These are phyloP conservation scores for Siphlonurus alternatus DNA, from an alignment of 2,888 invertebrate species.

Conservation along the genomic window DNA sequence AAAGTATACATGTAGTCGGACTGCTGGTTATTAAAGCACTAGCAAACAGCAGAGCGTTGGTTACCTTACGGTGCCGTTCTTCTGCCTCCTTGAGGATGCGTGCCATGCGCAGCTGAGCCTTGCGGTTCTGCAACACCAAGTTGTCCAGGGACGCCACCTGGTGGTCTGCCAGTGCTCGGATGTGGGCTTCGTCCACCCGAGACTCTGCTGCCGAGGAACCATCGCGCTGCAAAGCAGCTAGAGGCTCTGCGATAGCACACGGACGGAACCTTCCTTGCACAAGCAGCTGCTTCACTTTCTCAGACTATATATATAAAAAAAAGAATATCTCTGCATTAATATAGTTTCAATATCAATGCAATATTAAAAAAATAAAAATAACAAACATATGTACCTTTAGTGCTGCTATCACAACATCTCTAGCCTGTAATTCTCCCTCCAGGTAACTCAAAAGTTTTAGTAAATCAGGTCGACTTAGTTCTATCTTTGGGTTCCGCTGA, in stretches of 20 bases:
- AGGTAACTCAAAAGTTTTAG: conserved; percentile 64
- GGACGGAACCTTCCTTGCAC: conserved; percentile 55
- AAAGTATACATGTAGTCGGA: no score
- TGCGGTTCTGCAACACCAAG: conserved; percentile 59
- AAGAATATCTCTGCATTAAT: conserved; percentile 1
- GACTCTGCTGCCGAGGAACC: conserved; percentile 47
- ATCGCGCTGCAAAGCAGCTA: conserved; percentile 66
- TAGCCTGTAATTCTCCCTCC: conserved; percentile 77
- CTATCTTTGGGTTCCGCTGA: conserved; percentile 45
- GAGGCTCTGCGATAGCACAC: conserved; percentile 55
- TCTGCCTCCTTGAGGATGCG: conserved; percentile 61
- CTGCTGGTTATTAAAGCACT: no score
- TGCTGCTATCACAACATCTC: conserved; percentile 73
- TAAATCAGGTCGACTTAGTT: conserved; percentile 61
- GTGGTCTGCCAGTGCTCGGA: conserved; percentile 56
- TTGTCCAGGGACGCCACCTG: conserved; percentile 67
- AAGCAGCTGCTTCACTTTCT: conserved; percentile 60
- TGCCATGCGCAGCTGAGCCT: conserved; percentile 57
- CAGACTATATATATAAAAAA: conserved; percentile 34
- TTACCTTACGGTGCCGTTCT: conserved; percentile 54
- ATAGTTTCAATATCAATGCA: background rate
- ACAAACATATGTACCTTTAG: conserved; percentile 39
- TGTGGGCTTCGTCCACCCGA: conserved; percentile 46
- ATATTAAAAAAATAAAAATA: background rate
- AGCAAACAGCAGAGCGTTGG: no score